Evolutionary conservation across 2,797 vertebrate genomes (phyloP), one percentile per base, ranked within the genome.

Genomic region (Atherinosoma microstoma): DNA sequence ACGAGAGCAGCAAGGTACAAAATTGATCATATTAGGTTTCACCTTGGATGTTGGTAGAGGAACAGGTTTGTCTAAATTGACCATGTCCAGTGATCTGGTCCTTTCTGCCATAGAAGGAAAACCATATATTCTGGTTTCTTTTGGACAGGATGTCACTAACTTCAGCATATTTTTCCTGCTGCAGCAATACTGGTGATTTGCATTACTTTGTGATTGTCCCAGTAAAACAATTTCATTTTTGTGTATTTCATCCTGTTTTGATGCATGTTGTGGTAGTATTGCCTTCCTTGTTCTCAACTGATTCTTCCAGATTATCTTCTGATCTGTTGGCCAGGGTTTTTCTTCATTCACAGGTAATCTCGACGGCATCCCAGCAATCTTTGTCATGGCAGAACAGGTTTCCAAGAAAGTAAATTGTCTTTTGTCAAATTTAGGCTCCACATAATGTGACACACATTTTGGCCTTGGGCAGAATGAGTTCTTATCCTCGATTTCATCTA

Each of bases 101-200:
- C 0, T 13, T 56, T 57, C 56, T 67, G 49, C 76, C 73, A 88
- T 91, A 49, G 90, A 92, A 0, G 93, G 87, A 75, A 91, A 88
- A 15, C 92, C 92, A 22, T 5, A 18, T 12, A 70, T 30, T 61
- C 76, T 81, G 45, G 89, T 67, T 8, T 88, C 65, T 75, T 84
- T 85, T 0, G 91, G 91, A 38, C 91, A 93, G 34, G 86, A 82
- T 22, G 85, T 79, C 56, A 88, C 56, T 47, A 83, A 76, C 54
- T 30, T 73, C 45, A 80, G 45, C 84, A 45, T 91, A 60, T 51
- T 38, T 60, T 51, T 78, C 2, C 63, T 35, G 30, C 54, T 76
- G 49, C 32, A 18, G 40, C 16, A 42, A 18, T 18, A 1, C 51
- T 30, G 18, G 11, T 70, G 57, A 13, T 78, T 71, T 53, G 47